Percentiles rank a stretch among this genome's conserved stretches.
Evolutionary conservation across 2,797 vertebrate species (phyloP).

Genomic region (Malurus splendens): DNA sequence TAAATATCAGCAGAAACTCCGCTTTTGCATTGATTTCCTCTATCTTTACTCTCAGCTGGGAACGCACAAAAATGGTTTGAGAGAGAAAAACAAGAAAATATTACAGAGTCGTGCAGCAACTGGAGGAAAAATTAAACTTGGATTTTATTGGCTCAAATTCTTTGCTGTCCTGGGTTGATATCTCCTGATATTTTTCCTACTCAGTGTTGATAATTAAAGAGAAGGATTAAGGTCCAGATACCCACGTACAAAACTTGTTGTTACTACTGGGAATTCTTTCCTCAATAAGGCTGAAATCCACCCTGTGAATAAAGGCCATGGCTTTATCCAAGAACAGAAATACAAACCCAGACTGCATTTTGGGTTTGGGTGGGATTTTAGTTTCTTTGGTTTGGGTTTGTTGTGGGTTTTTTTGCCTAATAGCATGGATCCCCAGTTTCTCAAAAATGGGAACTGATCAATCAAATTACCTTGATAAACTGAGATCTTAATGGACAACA

Average conservation of each 20-base stretch:
- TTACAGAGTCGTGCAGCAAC: not conserved
- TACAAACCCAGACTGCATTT: not conserved
- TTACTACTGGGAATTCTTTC: not conserved
- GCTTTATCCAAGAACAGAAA: not conserved
- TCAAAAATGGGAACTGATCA: not conserved
- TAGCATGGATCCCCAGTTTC: not conserved
- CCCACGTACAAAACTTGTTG: not conserved
- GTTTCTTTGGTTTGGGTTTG: not conserved
- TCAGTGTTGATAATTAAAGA: not conserved
- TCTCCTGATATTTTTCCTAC: not conserved
- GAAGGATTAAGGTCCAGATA: not conserved
- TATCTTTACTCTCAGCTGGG: slow-evolving; percentile 5
- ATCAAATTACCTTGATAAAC: not conserved
- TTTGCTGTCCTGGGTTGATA: not conserved
- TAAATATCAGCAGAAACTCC: slow-evolving; percentile 40
- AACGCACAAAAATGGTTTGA: not conserved
- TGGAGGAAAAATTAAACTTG: not conserved
- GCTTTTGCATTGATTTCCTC: slow-evolving; percentile 35
- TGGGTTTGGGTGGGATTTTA: not conserved
- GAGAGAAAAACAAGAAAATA: slow-evolving; percentile 16
- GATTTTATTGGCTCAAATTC: not conserved
- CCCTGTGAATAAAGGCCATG: not conserved
- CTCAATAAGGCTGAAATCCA: not conserved
- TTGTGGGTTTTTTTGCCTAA: not conserved
- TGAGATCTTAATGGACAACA: not conserved